Conservation (phyloP, 1,140 invertebrate species). For the Drosophila elegans region DNA sequence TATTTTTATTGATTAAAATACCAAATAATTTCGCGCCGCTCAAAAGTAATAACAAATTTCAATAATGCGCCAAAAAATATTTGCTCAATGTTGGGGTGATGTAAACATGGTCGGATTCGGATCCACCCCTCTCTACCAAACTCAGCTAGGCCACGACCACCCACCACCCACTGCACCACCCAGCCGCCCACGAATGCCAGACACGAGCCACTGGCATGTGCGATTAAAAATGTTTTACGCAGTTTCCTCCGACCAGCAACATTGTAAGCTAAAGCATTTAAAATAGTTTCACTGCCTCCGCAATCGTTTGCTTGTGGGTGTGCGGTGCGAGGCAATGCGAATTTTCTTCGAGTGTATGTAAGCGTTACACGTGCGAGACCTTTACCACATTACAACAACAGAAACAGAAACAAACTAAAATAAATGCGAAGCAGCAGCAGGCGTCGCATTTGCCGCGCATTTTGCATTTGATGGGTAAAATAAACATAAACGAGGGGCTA, state of each 20-base stretch:
- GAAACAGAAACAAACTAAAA: neutral
- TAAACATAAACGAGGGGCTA: slow-evolving; percentile 19
- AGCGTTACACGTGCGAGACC: slow-evolving; percentile 73
- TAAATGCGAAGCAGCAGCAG: slow-evolving; percentile 7
- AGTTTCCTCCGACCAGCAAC: slow-evolving; percentile 60
- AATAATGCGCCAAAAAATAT: slow-evolving; percentile 40
- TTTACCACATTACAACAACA: slow-evolving; percentile 49
- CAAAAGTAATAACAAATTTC: slow-evolving; percentile 15
- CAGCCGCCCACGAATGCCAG: neutral
- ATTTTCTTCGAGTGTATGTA: slow-evolving; percentile 35
- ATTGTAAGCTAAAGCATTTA: slow-evolving; percentile 59
- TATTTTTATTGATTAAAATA: slow-evolving; percentile 1
- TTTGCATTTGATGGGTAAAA: slow-evolving; percentile 48
- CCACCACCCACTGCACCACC: neutral
- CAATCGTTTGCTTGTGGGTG: neutral
- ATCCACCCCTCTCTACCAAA: neutral
- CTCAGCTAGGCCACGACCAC: neutral
- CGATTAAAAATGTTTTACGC: slow-evolving; percentile 69
- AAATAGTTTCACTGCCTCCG: slow-evolving; percentile 50
- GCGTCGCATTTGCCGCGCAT: slow-evolving; percentile 54
- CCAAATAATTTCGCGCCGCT: slow-evolving; percentile 1
- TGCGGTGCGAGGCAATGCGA: neutral
- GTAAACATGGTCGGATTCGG: slow-evolving; percentile 26
- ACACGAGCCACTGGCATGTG: slow-evolving; percentile 42
- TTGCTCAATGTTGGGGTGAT: slow-evolving; percentile 26